A percentile compares a stretch with the other conserved stretches of the same genome.
These are phyloP conservation scores for Tupaia tana DNA, from an alignment of 2,113 vertebrate genomes.

Conservation along the genomic window DNA sequence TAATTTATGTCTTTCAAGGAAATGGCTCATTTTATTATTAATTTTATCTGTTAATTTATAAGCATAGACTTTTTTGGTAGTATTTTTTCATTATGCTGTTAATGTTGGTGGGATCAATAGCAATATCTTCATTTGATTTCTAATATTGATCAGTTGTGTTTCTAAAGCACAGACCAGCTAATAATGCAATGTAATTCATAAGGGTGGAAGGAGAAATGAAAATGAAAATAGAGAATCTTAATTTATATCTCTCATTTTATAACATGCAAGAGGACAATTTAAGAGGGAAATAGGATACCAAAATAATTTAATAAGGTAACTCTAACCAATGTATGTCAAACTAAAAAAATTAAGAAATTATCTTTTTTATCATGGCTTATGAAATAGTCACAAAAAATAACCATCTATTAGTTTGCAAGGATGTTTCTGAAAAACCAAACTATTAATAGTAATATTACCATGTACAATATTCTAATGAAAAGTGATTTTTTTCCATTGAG, in stretches of 20 bases:
- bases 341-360: background rate
- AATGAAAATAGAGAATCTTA: background rate
- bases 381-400: background rate
- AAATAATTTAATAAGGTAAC: constrained; percentile 3
- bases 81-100: background rate
- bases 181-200: background rate
- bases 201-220: background rate
- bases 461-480: background rate
- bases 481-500: background rate
- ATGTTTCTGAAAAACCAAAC: background rate
- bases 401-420: background rate
- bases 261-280: background rate
- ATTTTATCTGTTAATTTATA: background rate
- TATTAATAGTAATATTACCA: background rate
- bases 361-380: background rate
- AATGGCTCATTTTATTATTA: background rate
- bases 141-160: background rate
- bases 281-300: background rate
- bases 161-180: background rate
- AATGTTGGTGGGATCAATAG: background rate
- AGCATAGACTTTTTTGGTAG: background rate
- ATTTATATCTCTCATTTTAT: background rate
- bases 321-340: background rate
- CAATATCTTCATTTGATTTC: background rate
- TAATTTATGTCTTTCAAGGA: background rate